A percentile compares a stretch with the other conserved stretches of the same genome.
Conservation (phyloP, 2,888 invertebrate species). For the Melanostoma scalare region DNA sequence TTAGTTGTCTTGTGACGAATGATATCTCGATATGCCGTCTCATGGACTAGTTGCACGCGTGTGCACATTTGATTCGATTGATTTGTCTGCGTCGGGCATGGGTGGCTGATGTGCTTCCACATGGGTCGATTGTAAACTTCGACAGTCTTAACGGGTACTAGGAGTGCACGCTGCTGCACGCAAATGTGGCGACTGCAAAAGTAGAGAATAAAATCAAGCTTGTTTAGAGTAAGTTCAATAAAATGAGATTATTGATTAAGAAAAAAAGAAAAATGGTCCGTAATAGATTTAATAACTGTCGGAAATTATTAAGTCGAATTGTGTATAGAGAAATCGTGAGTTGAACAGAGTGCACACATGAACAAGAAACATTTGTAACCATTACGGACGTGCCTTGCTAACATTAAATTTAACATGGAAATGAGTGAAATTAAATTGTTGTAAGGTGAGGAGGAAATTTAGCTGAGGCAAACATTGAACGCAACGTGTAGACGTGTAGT, state of each 20-base stretch:
- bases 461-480: slow-evolving; percentile 29
- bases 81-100: slow-evolving; percentile 81
- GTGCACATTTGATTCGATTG: slow-evolving; percentile 83
- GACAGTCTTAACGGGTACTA: slow-evolving; percentile 83
- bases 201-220: slow-evolving; percentile 43
- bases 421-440: slow-evolving; percentile 62
- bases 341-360: slow-evolving; percentile 25
- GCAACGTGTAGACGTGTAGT: slow-evolving; percentile 62
- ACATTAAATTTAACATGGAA: slow-evolving; percentile 54
- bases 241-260: slow-evolving; percentile 28
- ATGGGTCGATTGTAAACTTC: slow-evolving; percentile 83
- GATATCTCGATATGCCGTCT: slow-evolving; percentile 83
- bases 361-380: slow-evolving; percentile 47
- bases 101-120: slow-evolving; percentile 83
- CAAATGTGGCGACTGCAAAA: slow-evolving; percentile 83
- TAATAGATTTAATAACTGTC: slow-evolving; percentile 42
- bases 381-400: slow-evolving; percentile 47
- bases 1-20: slow-evolving; percentile 82
- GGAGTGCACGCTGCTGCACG: slow-evolving; percentile 82
- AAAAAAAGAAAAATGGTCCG: slow-evolving; percentile 24
- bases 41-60: slow-evolving; percentile 84
- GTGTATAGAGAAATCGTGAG: slow-evolving; percentile 49
- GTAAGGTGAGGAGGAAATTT: slow-evolving; percentile 4
- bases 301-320: slow-evolving; percentile 49
- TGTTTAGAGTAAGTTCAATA: slow-evolving; percentile 8